Conservation (phyloP, 2,113 vertebrate species). For the Uria aalge region DNA sequence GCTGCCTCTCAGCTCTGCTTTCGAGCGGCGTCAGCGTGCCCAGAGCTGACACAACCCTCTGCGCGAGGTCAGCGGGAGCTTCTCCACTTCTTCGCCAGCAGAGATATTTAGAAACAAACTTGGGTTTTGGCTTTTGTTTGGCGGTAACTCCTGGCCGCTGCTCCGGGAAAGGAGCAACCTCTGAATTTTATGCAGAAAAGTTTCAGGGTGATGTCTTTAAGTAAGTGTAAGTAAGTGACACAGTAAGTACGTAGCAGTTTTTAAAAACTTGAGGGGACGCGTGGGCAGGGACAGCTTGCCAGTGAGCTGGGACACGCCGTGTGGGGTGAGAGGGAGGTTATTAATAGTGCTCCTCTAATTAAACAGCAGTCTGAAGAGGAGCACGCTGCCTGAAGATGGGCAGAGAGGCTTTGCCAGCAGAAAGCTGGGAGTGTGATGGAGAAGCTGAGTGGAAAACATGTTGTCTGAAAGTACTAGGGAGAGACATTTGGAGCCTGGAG, state of each 20-base stretch:
- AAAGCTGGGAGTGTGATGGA: neutral
- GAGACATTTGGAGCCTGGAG: neutral
- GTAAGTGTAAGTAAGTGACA: neutral
- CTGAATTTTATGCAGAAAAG: neutral
- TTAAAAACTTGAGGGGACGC: neutral
- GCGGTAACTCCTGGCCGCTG: neutral
- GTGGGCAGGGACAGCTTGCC: neutral
- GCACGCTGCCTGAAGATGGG: neutral
- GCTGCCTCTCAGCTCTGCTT: neutral
- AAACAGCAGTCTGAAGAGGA: neutral
- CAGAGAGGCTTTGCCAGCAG: neutral
- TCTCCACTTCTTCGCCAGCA: neutral
- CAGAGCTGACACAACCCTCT: neutral
- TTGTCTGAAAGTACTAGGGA: neutral
- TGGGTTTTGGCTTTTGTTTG: neutral
- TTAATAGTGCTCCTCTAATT: neutral
- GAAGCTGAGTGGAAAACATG: neutral
- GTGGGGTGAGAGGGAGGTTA: neutral
- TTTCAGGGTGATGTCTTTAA: neutral
- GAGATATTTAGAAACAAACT: accelerated
- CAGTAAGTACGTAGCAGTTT: neutral
- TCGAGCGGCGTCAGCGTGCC: accelerated
- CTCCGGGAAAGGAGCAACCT: neutral
- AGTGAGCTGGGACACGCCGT: neutral
- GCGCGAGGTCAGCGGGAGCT: neutral